A percentile compares a stretch with the other conserved stretches of the same genome.
phyloP scores from a whole-genome alignment of 2,888 invertebrate genomes.

The Campopleginae sp. region DNA sequence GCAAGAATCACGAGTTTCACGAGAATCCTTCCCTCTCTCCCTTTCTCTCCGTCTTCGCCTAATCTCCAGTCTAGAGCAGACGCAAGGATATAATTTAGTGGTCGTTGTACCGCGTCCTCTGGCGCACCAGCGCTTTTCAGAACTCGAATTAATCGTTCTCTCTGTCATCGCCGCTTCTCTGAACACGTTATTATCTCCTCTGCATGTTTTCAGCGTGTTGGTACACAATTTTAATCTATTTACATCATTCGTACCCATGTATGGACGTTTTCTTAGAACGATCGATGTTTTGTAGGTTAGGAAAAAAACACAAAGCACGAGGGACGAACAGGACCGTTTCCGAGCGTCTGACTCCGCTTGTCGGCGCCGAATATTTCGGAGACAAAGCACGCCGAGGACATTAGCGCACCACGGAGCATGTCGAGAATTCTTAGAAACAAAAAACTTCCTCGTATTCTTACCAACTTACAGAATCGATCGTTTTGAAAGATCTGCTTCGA shows the following conservation, averaged over 20 bases:
- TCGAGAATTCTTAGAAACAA: background rate
- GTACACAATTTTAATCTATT: constrained; percentile 4
- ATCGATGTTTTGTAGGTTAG: background rate
- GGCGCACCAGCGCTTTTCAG: constrained; percentile 3
- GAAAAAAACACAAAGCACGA: background rate
- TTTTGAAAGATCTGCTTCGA: background rate
- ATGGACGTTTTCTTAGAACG: background rate
- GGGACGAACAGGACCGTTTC: background rate
- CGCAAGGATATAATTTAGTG: constrained; percentile 12
- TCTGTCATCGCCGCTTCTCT: constrained; percentile 9
- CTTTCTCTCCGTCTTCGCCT: background rate
- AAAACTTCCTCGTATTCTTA: background rate
- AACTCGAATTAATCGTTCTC: constrained; percentile 9
- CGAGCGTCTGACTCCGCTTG: background rate
- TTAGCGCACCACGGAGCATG: background rate
- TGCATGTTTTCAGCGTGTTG: constrained; percentile 1
- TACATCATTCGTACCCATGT: background rate
- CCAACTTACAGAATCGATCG: background rate
- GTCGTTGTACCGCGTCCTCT: constrained; percentile 40
- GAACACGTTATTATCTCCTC: constrained; percentile 44
- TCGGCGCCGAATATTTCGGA: background rate
- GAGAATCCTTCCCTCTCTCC: background rate
- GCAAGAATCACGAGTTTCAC: constrained; percentile 35
- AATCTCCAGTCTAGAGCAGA: background rate
- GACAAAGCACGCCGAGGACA: background rate